Evolutionary conservation across 2,797 vertebrate genomes (phyloP), one percentile per base, ranked within the genome.

Genomic region (Lacerta agilis): DNA sequence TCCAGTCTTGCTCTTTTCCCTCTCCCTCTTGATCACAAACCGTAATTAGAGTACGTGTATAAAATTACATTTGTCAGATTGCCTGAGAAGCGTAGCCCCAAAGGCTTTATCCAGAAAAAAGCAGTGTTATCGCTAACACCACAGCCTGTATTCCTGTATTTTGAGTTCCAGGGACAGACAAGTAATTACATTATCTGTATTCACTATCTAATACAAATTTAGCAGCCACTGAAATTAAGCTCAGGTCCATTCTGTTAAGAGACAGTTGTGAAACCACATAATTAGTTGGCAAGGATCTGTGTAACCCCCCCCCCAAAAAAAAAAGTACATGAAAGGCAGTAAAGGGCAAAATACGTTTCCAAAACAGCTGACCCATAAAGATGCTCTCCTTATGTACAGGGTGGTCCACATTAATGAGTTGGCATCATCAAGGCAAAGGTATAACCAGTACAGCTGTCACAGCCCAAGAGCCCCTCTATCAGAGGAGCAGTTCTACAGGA

Each of bases 1-100:
- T 89, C 75, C 89, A 78, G 45, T 94, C 89, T 92, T 94, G 76
- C 76, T 66, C 90, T 89, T 93, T 82, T 71, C 92, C 29, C 10
- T 93, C 77, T 95, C 87, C 77, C 88, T 93, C 88, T 89, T 79
- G 86, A 94, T 69, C 91, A 36, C 85, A 89, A 92, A 89, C 83
- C 88, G 45, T 92, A 94, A 94, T 94, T 93, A 92, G 80, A 93
- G 80, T 83, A 85, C 88, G 93, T 90, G 79, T 0, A 91, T 83
- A 92, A 91, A 94, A 95, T 89, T 89, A 61, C 82, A 89, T 93
- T 95, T 94, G 83, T 95, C 90, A 93, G 76, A 83, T 43, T 92
- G 83, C 87, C 87, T 90, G 83, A 72, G 89, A 78, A 94, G 82
- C 82, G 83, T 79, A 82, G 82, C 82, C 82, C 92, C 15, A 85